Evolutionary conservation across 2,113 vertebrate genomes (phyloP).

Genomic region (Saimiri boliviensis): DNA sequence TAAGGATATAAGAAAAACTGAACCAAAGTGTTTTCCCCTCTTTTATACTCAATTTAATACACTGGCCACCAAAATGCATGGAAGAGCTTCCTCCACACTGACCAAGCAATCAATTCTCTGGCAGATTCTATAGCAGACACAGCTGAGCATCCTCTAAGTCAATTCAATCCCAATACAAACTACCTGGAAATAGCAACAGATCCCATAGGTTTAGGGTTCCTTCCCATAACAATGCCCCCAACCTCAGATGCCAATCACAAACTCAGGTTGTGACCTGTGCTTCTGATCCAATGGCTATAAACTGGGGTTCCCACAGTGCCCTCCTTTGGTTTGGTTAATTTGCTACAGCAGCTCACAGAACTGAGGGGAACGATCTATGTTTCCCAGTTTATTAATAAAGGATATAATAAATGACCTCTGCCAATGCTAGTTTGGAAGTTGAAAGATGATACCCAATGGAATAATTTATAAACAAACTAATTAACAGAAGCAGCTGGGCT

Average conservation of each 20-base stretch:
- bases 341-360: neutral
- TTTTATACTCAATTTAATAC: neutral
- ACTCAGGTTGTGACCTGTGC: neutral
- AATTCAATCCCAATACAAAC: neutral
- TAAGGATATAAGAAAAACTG: neutral
- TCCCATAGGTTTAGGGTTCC: no score
- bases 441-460: neutral
- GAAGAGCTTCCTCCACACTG: neutral
- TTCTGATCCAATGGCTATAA: neutral
- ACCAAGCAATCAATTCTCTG: neutral
- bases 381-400: neutral
- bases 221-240: neutral
- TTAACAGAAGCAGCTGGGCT: neutral
- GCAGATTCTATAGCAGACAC: neutral
- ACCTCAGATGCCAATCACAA: neutral
- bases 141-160: neutral
- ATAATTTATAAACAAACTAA: neutral
- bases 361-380: neutral
- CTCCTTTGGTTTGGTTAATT: neutral
- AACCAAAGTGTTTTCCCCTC: neutral
- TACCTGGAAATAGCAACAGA: no score
- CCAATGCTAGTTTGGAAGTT: neutral
- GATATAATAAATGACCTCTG: neutral
- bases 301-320: neutral
- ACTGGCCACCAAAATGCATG: neutral